Base-by-base conservation (phyloP, 2,113 vertebrate species). In the Psophia crepitans region DNA sequence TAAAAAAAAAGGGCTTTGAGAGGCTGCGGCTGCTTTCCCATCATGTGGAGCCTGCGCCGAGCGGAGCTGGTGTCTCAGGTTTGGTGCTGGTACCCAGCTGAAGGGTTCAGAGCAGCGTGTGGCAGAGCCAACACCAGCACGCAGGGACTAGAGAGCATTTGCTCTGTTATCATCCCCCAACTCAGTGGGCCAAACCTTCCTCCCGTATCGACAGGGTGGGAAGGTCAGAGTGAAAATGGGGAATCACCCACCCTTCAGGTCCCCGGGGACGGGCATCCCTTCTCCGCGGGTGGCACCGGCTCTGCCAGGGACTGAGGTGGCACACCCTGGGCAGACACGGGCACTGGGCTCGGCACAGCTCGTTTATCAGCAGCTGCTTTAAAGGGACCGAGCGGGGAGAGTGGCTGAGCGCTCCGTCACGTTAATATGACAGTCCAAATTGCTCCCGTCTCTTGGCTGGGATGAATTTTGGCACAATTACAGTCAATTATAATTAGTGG, bases 91-190 rank as follows among this genome's bases (percentile, higher is more conserved):
- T 24, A 17, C 26, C 8, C 69, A 33, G 75, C 58, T 8, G 33
- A 15, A 37, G 23, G 2, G 4, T 8, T 37, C 48, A 13, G 80
- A 73, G 63, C 61, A 28, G 56, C 78, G 22, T 27, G 57, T 4
- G 28, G 33, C 39, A 43, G 49, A 79, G 71, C 85, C 80, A 49
- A 22, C 0, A 0, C 0, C 60, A 16, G 79, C 58, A 23, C 1
- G 0, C 1, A 28, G 35, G 54, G 48, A 30, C 37, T 16, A 18
- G 37, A 1, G 0, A 35, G 24, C 10, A 4, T 37, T 15, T 60
- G 74, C 53, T 63, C 57, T 4, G 11, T 27, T 16, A 9, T 13
- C 43, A 39, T 28, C 44, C 39, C 41, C n/a, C 35, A 12, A 1
- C 28, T 37, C 0, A 0, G 14, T 4, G 8, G 24, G 63, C 63